Conservation (phyloP, 2,113 vertebrate species). For the Pollimyrus isidori region DNA sequence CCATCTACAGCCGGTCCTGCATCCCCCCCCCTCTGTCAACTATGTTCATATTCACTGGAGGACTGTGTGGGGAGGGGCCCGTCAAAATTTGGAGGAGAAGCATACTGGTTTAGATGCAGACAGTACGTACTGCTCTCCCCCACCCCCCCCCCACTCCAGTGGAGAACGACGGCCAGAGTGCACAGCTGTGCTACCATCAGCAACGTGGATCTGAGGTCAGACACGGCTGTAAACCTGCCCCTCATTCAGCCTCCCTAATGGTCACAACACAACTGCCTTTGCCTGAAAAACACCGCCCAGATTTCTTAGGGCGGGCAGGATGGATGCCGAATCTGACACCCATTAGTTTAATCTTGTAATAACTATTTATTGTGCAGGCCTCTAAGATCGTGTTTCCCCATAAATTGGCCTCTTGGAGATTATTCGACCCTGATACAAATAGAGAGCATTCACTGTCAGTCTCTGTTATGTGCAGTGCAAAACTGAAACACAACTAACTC, state of each 20-base stretch:
- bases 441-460: slow-evolving; percentile 1
- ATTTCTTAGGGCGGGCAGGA: background rate
- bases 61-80: background rate
- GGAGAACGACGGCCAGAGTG: background rate
- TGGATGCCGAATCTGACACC: background rate
- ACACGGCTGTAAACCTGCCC: background rate
- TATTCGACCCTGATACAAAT: background rate
- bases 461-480: background rate
- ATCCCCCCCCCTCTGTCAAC: background rate
- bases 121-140: background rate
- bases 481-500: background rate
- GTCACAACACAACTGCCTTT: background rate
- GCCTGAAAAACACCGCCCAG: background rate
- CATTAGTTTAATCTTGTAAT: background rate
- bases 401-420: background rate
- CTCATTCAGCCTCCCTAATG: background rate
- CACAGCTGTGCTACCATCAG: background rate
- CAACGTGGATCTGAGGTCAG: background rate
- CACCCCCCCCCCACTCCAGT: background rate
- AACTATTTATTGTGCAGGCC: background rate
- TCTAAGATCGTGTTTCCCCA: background rate
- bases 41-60: background rate
- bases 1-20: background rate
- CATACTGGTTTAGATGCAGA: background rate
- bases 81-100: background rate